Base-by-base conservation (phyloP, 2,797 vertebrate species). In the Menidia menidia region DNA sequence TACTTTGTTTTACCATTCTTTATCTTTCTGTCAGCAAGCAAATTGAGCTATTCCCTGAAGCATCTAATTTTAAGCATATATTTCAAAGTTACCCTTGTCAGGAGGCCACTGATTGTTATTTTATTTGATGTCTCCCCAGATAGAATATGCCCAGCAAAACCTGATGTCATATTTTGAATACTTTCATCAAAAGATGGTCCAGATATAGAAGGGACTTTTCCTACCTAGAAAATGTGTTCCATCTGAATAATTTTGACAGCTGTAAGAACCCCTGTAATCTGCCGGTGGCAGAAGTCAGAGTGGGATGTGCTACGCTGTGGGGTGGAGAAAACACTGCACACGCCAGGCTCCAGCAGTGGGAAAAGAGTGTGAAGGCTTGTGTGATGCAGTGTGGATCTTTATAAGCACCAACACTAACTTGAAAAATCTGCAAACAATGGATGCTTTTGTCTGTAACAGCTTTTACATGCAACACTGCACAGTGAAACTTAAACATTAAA, bases 231-330 rank as follows among this genome's bases (percentile, higher is more conserved):
- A 63, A 53, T 50, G 7, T 68, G 19, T 64, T 71, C 57, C n/a
- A 44, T 4, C 12, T 63, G 43, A 72, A 70, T 61, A n/a, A 56
- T 32, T 69, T 55, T 73, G 78, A 87, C 78, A 77, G 63, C 60
- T 71, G 71, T 60, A 76, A 64, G 66, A 78, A 66, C 63, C 71
- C 48, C 42, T 68, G 57, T 51, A 64, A 31, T 41, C 12, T 59
- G 65, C 72, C 75, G 69, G 60, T 48, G 58, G 71, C 55, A 19
- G 25, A 47, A 56, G 56, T 59, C 75, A 58, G 47, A 58, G 53
- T 5, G 35, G 54, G 54, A 54, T 63, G 42, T 67, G 54, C 53
- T 33, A 30, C 16, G 47, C 41, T 56, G 64, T 35, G 30, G 32
- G 42, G 19, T 45, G 47, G 18, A 8, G 11, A 59, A 62, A 77